Base-by-base conservation (phyloP, 1,140 invertebrate species). In the Wiebesia pumilae region DNA sequence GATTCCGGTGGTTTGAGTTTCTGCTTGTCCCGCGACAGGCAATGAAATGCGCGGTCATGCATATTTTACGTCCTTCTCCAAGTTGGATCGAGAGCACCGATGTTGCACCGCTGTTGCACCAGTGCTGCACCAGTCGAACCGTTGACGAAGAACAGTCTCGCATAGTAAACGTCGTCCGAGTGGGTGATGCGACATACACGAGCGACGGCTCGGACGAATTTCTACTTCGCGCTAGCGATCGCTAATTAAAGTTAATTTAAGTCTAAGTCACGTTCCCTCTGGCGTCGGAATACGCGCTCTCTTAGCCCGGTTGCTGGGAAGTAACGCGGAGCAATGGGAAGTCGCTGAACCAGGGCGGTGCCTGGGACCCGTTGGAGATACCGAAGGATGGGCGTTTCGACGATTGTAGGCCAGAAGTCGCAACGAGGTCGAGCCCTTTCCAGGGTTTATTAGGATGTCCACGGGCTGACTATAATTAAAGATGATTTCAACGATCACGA, bases 241-340 rank as follows among this genome's bases (percentile, higher is more conserved):
- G 71, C 86, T 88, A 88, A 88, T 88, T 88, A 88, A 88, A 87
- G 82, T 88, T 88, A 88, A 88, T 88, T 88, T 86, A 88, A 88
- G 86, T 87, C 84, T 51, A 24, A 87, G 88, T 88, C 86, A 88
- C 88, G 88, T 88, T 87, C 77, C 30, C 81, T 3, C 79, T 81
- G 51, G 62, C 78, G 58, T n/a, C 24, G 43, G 43, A 10, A 71
- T 38, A 62, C 38, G 51, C 27, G 12, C 12, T 65, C 62, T 27
- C 24, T 65, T n/a, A n/a, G 24, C 12, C 24, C 27, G 27, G 24
- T 65, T 27, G 62, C 62, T 65, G 19, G 7, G 51, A 6, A 47
- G 14, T 6, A 47, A 14, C 43, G 14, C 14, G 43, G 14, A 14
- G 43, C 43, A 47, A 7, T 47, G 43, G 14, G 43, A 47, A 6